A percentile compares a stretch with the other conserved stretches of the same genome.
Conservation (phyloP, 1,140 invertebrate species). For the Phymorhynchus buccinoides region DNA sequence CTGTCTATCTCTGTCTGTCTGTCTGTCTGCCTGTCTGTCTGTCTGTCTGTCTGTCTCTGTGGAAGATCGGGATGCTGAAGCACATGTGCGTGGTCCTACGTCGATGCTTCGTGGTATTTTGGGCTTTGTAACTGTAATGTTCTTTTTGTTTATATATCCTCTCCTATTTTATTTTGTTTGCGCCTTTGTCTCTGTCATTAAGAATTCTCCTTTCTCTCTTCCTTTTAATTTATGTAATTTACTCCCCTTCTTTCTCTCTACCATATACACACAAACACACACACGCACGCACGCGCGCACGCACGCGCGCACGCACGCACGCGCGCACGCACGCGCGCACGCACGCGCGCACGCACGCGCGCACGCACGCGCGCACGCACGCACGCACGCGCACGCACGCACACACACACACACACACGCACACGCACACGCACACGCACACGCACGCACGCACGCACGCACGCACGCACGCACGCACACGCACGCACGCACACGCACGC, state of each 20-base stretch:
- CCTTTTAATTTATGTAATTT: background rate
- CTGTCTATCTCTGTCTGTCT: background rate
- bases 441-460: background rate
- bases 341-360: background rate
- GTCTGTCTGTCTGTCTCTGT: background rate
- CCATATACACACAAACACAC: background rate
- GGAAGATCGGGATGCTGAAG: too few species aligned
- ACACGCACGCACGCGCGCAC: background rate
- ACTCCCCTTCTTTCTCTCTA: slow-evolving; percentile 6
- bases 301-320: background rate
- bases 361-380: background rate
- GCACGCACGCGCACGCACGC: background rate
- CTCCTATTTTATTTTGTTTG: too few species aligned
- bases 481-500: background rate
- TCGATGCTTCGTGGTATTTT: too few species aligned
- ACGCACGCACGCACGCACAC: background rate
- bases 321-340: background rate
- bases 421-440: background rate
- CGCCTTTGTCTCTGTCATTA: background rate
- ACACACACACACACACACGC: background rate
- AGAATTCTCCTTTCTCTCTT: background rate
- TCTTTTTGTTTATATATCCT: too few species aligned
- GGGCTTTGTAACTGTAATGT: too few species aligned
- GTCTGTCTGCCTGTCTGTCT: background rate
- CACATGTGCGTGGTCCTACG: too few species aligned